Percentiles rank a stretch among this genome's conserved stretches.
phyloP scores from a whole-genome alignment of 2,888 invertebrate species.

The Epicampocera succincta region DNA sequence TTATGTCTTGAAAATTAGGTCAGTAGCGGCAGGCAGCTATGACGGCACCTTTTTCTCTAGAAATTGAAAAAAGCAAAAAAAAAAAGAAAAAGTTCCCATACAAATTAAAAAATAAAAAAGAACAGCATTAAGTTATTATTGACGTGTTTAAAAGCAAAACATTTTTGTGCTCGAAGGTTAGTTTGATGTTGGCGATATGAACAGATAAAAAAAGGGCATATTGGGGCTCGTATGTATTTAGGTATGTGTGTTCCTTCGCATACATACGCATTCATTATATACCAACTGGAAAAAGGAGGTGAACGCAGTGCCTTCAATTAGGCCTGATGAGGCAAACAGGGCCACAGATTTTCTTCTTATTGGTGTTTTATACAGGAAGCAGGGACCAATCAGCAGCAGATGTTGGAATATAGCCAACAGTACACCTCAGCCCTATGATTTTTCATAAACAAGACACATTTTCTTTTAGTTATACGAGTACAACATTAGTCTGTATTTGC shows the following conservation, averaged over 20 bases:
- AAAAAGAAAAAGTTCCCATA: constrained; percentile 18
- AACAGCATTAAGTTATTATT: constrained; percentile 1
- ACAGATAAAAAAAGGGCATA: constrained; percentile 59
- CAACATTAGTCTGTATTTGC: too few species aligned
- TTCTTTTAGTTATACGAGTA: too few species aligned
- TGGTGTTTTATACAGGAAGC: too few species aligned
- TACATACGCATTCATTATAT: neutral
- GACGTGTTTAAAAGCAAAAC: constrained; percentile 16
- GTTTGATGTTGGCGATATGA: constrained; percentile 48
- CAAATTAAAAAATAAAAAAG: neutral
- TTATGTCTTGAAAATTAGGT: constrained; percentile 57
- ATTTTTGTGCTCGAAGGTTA: constrained; percentile 46
- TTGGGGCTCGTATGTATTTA: neutral
- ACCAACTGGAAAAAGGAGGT: too few species aligned
- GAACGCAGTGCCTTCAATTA: too few species aligned
- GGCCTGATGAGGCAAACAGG: too few species aligned
- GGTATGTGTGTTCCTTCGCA: neutral
- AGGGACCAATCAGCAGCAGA: too few species aligned
- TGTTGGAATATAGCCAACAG: too few species aligned
- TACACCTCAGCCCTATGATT: too few species aligned
- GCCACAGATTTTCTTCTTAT: too few species aligned
- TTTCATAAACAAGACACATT: too few species aligned
- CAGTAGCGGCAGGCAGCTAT: constrained; percentile 59
- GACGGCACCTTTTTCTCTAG: constrained; percentile 50
- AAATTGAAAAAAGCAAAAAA: constrained; percentile 29